phyloP scores from a whole-genome alignment of 2,888 invertebrate genomes.

The Pteria penguin region DNA sequence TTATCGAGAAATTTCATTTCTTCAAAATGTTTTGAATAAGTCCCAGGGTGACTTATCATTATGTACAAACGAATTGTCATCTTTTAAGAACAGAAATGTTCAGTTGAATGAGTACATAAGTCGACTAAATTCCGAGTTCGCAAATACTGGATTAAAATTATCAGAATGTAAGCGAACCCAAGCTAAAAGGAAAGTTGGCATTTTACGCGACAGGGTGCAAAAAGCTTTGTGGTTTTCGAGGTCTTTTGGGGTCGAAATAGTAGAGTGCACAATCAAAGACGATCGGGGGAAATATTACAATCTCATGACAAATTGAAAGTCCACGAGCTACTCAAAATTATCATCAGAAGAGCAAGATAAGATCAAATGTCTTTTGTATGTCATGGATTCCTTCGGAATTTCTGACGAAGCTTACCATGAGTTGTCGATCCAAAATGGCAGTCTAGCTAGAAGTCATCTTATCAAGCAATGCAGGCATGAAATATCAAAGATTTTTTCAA shows the following conservation, averaged over 20 bases:
- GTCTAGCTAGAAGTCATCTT: slow-evolving; percentile 16
- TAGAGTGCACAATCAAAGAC: slow-evolving; percentile 12
- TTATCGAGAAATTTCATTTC: neutral
- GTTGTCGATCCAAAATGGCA: slow-evolving; percentile 10
- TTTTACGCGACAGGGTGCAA: neutral
- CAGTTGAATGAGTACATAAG: neutral
- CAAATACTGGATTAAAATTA: neutral
- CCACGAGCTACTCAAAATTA: neutral
- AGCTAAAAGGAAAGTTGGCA: neutral
- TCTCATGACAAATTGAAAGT: neutral
- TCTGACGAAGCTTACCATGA: slow-evolving; percentile 30
- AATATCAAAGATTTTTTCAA: slow-evolving; percentile 5
- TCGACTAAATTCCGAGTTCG: neutral
- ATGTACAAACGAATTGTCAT: neutral
- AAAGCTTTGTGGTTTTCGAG: slow-evolving; percentile 21
- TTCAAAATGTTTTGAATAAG: neutral
- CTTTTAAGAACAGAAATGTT: neutral
- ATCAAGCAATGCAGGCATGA: slow-evolving; percentile 26
- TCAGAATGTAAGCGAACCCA: neutral
- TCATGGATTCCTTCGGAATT: slow-evolving; percentile 19
- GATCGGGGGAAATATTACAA: slow-evolving; percentile 20
- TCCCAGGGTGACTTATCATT: neutral
- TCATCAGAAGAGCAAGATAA: slow-evolving; percentile 22
- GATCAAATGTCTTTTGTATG: slow-evolving; percentile 14
- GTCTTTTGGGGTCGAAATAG: slow-evolving; percentile 10